Evolutionary conservation across 2,888 invertebrate genomes (phyloP), one percentile per base, ranked within the genome.

Genomic region (Ophion obscuratus): DNA sequence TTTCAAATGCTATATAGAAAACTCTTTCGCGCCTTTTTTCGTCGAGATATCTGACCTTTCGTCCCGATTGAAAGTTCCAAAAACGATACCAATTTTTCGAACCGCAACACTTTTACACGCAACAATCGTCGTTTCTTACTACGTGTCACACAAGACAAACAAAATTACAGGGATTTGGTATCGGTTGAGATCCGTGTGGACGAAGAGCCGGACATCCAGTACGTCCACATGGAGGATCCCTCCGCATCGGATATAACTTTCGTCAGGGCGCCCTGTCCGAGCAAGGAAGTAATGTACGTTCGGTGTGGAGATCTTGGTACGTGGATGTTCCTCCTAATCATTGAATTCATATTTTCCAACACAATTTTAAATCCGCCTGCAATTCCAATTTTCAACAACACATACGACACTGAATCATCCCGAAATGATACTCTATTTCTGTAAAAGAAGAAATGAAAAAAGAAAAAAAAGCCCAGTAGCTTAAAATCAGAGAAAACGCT

Each of bases 191-290:
- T 96, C 4, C 95, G 95, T 87, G 95, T 95, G 78, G 96, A 97
- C 89, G 95, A 95, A 9, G 96, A 96, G 91, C 93, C 93, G 47
- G 94, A 95, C 84, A 94, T 95, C 61, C 95, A 96, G 85, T 98
- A 98, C 92, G 98, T 98, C 0, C 96, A 97, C 92, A 97, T 98
- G 91, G 96, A 97, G 86, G 97, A 98, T 93, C 97, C 98, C 0
- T 95, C 96, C 84, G 97, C 97, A 0, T 94, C 96, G 0, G 97
- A 98, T 94, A 97, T 98, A 83, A 97, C 97, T 53, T 98, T 98
- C 90, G 95, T 97, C 17, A 96, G 97, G 89, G 96, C 97, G 14
- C 95, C 96, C 68, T 98, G 98, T 91, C 96, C 96, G 0, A 95
- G 96, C 68, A 96, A 96, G 88, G 96, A 97, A 94, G 98, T 98